Conservation (phyloP, 2,888 invertebrate genomes). For the Cosmorhoe ocellata region DNA sequence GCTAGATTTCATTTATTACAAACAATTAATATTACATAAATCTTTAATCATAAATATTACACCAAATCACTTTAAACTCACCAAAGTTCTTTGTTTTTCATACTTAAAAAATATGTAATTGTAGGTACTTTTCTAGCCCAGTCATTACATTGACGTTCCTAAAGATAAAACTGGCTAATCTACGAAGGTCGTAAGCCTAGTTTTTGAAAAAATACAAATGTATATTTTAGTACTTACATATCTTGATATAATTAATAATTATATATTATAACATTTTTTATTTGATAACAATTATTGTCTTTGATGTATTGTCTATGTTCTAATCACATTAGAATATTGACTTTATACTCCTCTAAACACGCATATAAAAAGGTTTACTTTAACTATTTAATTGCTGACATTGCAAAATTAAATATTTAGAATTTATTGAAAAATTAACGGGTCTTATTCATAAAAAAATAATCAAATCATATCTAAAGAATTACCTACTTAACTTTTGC, state of each 20-base stretch:
- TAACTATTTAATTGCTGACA: too few relatives aligned
- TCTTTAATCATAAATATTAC: too few relatives aligned
- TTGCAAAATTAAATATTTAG: too few relatives aligned
- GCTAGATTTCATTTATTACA: slow-evolving; percentile 5
- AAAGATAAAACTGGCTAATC: slow-evolving; percentile 45
- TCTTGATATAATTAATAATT: too few relatives aligned
- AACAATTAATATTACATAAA: not conserved
- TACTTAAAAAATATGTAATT: too few relatives aligned
- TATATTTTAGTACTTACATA: slow-evolving; percentile 33
- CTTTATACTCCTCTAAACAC: slow-evolving; percentile 37
- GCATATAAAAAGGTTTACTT: not conserved
- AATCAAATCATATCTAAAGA: too few relatives aligned
- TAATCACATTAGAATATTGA: slow-evolving; percentile 27
- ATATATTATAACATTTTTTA: not conserved
- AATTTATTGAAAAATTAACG: too few relatives aligned
- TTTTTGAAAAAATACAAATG: slow-evolving; percentile 60
- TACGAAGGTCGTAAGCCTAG: slow-evolving; percentile 51
- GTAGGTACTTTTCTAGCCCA: slow-evolving; percentile 31
- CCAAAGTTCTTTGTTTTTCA: too few relatives aligned
- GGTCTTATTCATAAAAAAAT: too few relatives aligned
- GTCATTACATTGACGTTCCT: slow-evolving; percentile 43
- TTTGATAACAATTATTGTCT: slow-evolving; percentile 7
- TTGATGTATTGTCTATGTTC: slow-evolving; percentile 28
- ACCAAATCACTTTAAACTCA: too few relatives aligned
- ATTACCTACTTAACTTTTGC: too few relatives aligned